phyloP scores from a whole-genome alignment of 2,888 invertebrate genomes.

The Heliconius aoede region DNA sequence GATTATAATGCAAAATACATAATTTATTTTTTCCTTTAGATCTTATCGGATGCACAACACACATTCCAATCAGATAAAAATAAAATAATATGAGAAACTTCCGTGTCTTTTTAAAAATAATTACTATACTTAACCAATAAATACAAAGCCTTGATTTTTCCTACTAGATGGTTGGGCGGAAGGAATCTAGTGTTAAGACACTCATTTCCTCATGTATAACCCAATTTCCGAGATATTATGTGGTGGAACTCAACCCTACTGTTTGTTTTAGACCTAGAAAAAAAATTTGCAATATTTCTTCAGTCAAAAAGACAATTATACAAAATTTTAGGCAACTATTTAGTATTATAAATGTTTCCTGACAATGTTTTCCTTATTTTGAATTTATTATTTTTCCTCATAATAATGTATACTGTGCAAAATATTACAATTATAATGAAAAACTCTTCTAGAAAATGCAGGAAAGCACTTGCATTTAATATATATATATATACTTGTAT shows the following conservation, averaged over 20 bases:
- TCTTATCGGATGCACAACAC: not conserved
- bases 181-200: not conserved
- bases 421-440: not conserved
- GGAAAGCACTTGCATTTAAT: not conserved
- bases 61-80: constrained; percentile 11
- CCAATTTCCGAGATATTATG: not conserved
- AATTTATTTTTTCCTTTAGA: constrained; percentile 6
- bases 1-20: not conserved
- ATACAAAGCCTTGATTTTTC: not conserved
- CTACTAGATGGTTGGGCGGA: not conserved
- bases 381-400: constrained; percentile 5
- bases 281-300: not conserved
- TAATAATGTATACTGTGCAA: not conserved
- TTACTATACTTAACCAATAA: not conserved
- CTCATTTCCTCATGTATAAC: not conserved
- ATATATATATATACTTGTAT: not conserved
- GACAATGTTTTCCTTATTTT: not conserved
- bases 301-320: not conserved
- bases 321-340: constrained; percentile 12
- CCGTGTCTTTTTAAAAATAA: constrained; percentile 5
- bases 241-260: not conserved
- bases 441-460: not conserved
- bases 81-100: constrained; percentile 7
- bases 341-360: constrained; percentile 6
- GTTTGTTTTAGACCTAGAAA: not conserved